phyloP scores from a whole-genome alignment of 2,113 vertebrate species.

The Silurus glanis region DNA sequence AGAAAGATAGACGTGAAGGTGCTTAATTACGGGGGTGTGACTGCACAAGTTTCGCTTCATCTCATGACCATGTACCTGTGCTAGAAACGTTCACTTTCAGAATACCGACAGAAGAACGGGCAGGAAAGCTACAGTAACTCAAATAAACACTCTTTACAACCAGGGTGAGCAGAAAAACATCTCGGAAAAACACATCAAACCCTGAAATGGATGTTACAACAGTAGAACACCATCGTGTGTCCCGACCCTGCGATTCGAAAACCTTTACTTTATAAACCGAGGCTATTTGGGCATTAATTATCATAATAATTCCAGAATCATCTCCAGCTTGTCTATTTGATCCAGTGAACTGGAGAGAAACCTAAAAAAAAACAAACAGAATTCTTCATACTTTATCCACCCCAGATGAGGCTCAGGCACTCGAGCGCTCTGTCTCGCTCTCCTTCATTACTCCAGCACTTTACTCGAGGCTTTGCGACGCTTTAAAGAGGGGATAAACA shows the following conservation, averaged over 20 bases:
- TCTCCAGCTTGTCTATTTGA: not conserved
- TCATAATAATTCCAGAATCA: not conserved
- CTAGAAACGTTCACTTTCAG: not conserved
- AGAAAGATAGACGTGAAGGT: not conserved
- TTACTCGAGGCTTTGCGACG: constrained; percentile 34
- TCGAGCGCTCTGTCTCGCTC: not conserved
- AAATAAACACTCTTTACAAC: not conserved
- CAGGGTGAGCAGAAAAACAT: not conserved
- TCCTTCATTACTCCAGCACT: not conserved
- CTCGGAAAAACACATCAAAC: not conserved
- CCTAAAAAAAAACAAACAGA: not conserved
- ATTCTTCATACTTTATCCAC: constrained; percentile 19
- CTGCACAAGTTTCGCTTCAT: too few relatives aligned
- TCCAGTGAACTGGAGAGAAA: not conserved
- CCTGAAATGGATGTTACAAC: not conserved
- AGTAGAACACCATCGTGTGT: not conserved
- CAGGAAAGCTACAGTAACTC: not conserved
- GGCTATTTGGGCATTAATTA: not conserved
- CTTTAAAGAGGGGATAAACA: constrained; percentile 28
- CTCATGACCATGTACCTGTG: not conserved
- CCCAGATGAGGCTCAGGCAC: constrained; percentile 11
- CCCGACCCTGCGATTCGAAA: not conserved
- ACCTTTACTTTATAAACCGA: not conserved
- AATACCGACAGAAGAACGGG: not conserved
- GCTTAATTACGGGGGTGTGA: too few relatives aligned